A percentile compares a stretch with the other conserved stretches of the same genome.
Evolutionary conservation across 2,888 invertebrate species (phyloP).

Genomic region (Hartigia nigra): DNA sequence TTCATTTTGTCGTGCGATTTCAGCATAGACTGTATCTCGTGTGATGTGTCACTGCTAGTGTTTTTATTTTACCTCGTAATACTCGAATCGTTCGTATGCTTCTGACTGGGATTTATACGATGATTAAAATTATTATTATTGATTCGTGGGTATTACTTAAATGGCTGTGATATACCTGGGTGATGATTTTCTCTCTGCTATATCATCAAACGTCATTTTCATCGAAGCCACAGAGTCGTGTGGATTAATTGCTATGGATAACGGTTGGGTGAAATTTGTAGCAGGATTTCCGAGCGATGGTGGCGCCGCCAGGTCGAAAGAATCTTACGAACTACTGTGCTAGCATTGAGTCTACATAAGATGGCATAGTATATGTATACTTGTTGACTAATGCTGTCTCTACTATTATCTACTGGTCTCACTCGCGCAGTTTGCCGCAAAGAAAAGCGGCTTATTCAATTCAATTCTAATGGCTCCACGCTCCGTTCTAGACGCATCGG

Average conservation of each 20-base stretch:
- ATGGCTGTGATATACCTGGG: background rate
- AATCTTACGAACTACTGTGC: background rate
- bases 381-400: background rate
- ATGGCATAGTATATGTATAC: background rate
- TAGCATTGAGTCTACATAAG: background rate
- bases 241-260: background rate
- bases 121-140: background rate
- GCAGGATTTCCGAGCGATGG: background rate
- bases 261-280: background rate
- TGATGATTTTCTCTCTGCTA: background rate
- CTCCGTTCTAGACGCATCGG: constrained; percentile 28
- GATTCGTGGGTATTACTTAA: no score
- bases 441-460: constrained; percentile 44
- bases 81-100: background rate
- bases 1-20: constrained; percentile 42
- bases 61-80: background rate
- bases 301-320: background rate
- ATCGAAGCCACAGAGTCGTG: background rate
- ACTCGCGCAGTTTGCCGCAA: constrained; percentile 19
- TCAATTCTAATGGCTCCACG: constrained; percentile 50
- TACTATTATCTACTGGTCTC: background rate
- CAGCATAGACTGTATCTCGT: constrained; percentile 30
- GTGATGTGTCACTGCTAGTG: constrained; percentile 47
- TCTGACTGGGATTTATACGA: background rate
- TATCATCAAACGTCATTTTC: background rate